Evolutionary conservation across 1,140 invertebrate genomes (phyloP).

Genomic region (Magallana gigas): DNA sequence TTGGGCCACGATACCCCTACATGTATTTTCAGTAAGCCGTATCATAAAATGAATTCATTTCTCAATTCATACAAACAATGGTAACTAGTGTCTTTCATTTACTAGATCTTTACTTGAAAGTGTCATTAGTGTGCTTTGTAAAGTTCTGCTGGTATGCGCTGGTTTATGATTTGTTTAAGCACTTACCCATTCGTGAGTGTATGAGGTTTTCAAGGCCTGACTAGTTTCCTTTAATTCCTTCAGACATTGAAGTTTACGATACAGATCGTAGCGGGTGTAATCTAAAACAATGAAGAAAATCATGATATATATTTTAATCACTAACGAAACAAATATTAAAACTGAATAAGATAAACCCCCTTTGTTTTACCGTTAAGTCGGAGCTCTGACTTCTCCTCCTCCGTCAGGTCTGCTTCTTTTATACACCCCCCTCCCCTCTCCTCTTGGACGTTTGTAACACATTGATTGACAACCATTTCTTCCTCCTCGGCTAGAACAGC

Average conservation of each 20-base stretch:
- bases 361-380: neutral
- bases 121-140: no score
- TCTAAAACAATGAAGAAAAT: neutral
- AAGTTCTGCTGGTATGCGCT: no score
- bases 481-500: neutral
- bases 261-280: slow-evolving; percentile 11
- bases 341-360: neutral
- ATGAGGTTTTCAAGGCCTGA: neutral
- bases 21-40: no score
- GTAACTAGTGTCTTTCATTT: no score
- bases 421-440: neutral
- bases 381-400: neutral
- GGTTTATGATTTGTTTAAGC: no score
- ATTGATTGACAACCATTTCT: neutral
- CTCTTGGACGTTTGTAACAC: neutral
- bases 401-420: neutral
- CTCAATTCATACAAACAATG: no score
- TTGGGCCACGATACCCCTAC: no score
- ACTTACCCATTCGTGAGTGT: neutral
- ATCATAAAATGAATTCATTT: no score
- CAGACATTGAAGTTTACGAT: slow-evolving; percentile 23
- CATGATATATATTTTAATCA: neutral
- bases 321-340: neutral
- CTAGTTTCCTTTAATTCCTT: neutral
- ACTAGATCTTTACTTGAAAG: no score